These are phyloP conservation scores for Macrosiphum euphorbiae DNA, from an alignment of 2,888 invertebrate genomes.

Conservation along the genomic window DNA sequence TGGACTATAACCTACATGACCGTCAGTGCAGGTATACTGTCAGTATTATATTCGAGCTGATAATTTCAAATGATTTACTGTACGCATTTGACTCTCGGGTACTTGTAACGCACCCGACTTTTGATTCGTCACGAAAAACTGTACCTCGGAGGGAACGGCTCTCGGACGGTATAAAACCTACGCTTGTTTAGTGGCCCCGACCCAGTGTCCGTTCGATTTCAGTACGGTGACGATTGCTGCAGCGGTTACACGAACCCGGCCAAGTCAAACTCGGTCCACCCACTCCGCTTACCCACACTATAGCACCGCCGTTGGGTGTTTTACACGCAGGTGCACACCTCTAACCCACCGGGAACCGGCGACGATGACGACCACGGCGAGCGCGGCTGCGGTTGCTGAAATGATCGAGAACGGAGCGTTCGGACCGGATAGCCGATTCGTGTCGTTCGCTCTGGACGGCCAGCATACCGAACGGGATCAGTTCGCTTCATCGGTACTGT, in stretches of 20 bases:
- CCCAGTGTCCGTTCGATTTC: background rate
- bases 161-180: background rate
- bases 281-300: background rate
- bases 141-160: background rate
- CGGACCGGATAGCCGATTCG: background rate
- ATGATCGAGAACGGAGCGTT: constrained; percentile 66
- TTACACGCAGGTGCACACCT: background rate
- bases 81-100: background rate
- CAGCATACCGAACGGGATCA: constrained; percentile 40
- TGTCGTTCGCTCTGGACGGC: constrained; percentile 26
- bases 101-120: background rate
- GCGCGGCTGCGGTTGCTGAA: constrained; percentile 62
- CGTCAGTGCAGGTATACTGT: background rate
- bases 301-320: background rate
- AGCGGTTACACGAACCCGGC: background rate
- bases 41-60: background rate
- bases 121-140: background rate
- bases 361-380: constrained; percentile 40
- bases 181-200: background rate
- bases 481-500: constrained; percentile 65
- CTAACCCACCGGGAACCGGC: constrained; percentile 15
- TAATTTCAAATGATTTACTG: background rate
- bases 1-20: background rate
- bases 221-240: background rate
- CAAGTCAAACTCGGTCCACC: background rate